phyloP scores from a whole-genome alignment of 2,113 vertebrate species.

The Gallinago jamesoni region DNA sequence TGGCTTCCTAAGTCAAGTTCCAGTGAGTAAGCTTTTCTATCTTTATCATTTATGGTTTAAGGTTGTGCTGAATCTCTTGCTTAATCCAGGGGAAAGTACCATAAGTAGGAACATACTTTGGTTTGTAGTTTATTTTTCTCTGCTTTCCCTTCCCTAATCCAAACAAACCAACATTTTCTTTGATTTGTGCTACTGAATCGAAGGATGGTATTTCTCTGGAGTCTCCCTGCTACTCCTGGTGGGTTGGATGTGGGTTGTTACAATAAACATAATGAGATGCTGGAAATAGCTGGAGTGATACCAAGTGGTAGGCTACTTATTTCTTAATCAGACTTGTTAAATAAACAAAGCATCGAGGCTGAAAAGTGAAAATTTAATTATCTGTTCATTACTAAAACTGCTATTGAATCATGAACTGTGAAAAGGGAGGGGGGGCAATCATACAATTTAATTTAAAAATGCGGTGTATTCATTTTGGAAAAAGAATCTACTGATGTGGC shows the following conservation, averaged over 20 bases:
- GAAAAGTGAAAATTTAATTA: slow-evolving; percentile 41
- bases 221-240: slow-evolving; percentile 1
- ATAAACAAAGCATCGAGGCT: not conserved
- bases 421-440: not conserved
- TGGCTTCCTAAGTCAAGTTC: not conserved
- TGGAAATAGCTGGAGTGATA: slow-evolving; percentile 3
- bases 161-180: slow-evolving; percentile 45
- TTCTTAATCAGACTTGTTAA: not conserved
- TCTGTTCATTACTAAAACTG: not conserved
- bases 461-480: not conserved
- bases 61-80: not conserved
- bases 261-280: slow-evolving; percentile 13
- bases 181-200: not conserved
- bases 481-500: not conserved
- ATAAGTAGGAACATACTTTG: slow-evolving; percentile 24
- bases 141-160: slow-evolving; percentile 8
- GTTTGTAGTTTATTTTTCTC: slow-evolving; percentile 59
- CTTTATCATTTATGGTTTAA: not conserved
- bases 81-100: not conserved
- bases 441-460: not conserved
- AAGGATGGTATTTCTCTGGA: slow-evolving; percentile 26
- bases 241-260: slow-evolving; percentile 17
- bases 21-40: not conserved
- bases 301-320: not conserved
- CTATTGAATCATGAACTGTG: not conserved